Base-by-base conservation (phyloP, 2,797 vertebrate species). In the Philypnodon macrostomus region DNA sequence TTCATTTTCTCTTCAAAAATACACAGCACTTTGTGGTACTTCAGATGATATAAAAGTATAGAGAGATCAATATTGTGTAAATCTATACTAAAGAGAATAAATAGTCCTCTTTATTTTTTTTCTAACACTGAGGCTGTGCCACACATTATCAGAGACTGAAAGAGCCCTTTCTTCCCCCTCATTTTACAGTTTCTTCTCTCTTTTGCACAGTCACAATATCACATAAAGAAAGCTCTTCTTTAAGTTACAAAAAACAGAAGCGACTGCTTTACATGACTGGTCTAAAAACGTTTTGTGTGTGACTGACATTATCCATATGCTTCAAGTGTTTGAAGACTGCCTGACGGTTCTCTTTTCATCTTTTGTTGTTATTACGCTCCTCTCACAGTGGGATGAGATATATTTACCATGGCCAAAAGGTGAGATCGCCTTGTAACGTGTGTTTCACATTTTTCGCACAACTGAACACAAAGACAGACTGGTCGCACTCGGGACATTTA, bases 21-120 rank as follows among this genome's bases (percentile, higher is more conserved):
- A 67, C 70, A 66, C 75, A 80, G 83, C 85, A 85, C 81, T 87
- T 90, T 85, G 85, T 83, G 85, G 86, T 88, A 89, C 82, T 87
- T 85, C 52, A 71, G 78, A 81, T 73, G 74, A 66, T 83, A 79
- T 77, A 58, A 78, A 83, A 77, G 63, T 84, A 80, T 84, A 73
- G 80, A 83, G 73, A 85, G 85, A 85, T 81, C 75, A 85, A 75
- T 85, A 89, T 85, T 85, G 80, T 85, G 79, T 83, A 85, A 76
- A 80, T 77, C 71, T 81, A 85, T 77, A 78, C 86, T 79, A 81
- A 83, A 75, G 72, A 81, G 76, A 87, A 86, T 87, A 84, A 86
- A 89, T 77, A 87, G 76, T 85, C 71, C 80, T 79, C 70, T 79
- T 84, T 85, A 83, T 79, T 77, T 71, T 69, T 83, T 79, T 72